phyloP scores from a whole-genome alignment of 2,888 invertebrate genomes.

The Balanococcus diminutus region DNA sequence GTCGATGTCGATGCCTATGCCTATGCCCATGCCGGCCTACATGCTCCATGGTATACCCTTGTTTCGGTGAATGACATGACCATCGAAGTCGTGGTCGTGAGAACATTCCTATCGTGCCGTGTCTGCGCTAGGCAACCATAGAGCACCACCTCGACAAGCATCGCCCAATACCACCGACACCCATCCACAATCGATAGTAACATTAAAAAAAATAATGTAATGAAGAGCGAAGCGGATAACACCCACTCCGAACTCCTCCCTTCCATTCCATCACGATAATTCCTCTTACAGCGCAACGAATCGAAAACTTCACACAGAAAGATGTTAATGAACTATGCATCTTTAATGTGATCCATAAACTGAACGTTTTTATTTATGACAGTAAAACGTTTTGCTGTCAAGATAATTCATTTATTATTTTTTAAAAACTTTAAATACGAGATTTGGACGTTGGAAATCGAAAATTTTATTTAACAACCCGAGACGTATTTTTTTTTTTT shows the following conservation, averaged over 20 bases:
- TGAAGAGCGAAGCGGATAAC: slow-evolving; percentile 48
- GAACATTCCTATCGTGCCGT: slow-evolving; percentile 53
- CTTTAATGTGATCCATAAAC: slow-evolving; percentile 25
- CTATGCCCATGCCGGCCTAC: slow-evolving; percentile 44
- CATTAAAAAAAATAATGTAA: slow-evolving; percentile 25
- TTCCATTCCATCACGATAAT: slow-evolving; percentile 25
- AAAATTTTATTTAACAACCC: background rate
- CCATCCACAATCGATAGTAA: slow-evolving; percentile 44
- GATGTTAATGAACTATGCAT: slow-evolving; percentile 52
- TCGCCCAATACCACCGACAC: slow-evolving; percentile 53
- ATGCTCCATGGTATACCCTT: slow-evolving; percentile 41
- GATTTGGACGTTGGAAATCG: background rate
- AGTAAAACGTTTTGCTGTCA: background rate
- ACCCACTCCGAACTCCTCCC: slow-evolving; percentile 52
- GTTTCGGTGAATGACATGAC: slow-evolving; percentile 53
- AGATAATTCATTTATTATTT: slow-evolving; percentile 7
- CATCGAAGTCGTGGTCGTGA: slow-evolving; percentile 52
- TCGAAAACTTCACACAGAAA: slow-evolving; percentile 46
- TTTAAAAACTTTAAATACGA: background rate
- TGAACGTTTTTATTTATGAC: too few relatives aligned
- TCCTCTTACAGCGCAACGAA: slow-evolving; percentile 33
- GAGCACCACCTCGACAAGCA: slow-evolving; percentile 52
- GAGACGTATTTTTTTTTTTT: background rate
- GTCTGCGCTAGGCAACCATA: slow-evolving; percentile 52
- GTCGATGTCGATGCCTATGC: too few relatives aligned